These are phyloP conservation scores for Chanos chanos DNA, from an alignment of 2,797 vertebrate genomes.

Conservation along the genomic window DNA sequence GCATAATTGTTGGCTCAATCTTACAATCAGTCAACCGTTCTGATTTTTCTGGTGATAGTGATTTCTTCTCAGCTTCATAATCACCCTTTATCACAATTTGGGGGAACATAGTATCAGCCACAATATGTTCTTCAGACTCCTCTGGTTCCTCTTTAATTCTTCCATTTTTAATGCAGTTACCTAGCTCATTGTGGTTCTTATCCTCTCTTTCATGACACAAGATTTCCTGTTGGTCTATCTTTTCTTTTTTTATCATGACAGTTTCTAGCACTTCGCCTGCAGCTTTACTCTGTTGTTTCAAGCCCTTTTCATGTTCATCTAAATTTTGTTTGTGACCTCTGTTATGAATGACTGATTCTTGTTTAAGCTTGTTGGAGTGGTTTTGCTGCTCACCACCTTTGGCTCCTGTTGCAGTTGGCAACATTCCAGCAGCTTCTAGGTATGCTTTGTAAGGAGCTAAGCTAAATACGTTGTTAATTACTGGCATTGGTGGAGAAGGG, in stretches of 20 bases:
- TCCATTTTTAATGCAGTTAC: neutral
- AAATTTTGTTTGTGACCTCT: constrained; percentile 21
- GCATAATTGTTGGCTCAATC: constrained; percentile 10
- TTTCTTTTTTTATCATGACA: constrained; percentile 61
- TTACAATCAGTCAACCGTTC: constrained; percentile 25
- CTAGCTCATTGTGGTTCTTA: constrained; percentile 12
- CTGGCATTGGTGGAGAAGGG: constrained; percentile 83
- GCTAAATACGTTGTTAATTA: constrained; percentile 92
- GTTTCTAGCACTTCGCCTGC: constrained; percentile 24
- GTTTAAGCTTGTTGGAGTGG: constrained; percentile 34
- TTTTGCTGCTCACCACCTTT: constrained; percentile 13
- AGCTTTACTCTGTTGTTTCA: constrained; percentile 13
- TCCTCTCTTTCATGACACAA: constrained; percentile 1
- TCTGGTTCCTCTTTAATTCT: constrained; percentile 48
- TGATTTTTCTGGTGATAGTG: constrained; percentile 25
- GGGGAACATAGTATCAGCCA: constrained; percentile 53
- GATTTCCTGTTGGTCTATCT: constrained; percentile 34
- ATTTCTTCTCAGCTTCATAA: constrained; percentile 48
- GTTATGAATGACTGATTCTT: constrained; percentile 37
- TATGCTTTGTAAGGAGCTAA: constrained; percentile 83
- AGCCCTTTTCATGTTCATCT: constrained; percentile 22
- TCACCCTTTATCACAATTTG: constrained; percentile 71
- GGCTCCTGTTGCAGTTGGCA: constrained; percentile 35
- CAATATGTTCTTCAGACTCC: constrained; percentile 47
- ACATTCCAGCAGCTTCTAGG: constrained; percentile 61